Percentiles rank a stretch among this genome's conserved stretches.
Conservation (phyloP, 2,888 invertebrate genomes). For the Zygothrica quintamaculata region DNA sequence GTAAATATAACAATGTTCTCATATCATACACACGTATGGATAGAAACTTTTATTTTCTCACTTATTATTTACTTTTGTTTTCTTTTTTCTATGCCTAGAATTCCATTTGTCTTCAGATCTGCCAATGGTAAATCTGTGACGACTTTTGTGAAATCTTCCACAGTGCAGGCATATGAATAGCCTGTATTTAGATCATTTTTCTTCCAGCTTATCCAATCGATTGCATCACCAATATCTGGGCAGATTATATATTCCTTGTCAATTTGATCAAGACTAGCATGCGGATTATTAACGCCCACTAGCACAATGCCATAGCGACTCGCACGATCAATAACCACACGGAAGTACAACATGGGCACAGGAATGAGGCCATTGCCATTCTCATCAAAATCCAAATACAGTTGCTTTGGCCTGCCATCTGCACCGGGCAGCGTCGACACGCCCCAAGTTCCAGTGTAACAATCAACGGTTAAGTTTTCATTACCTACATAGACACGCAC, state of each 20-base stretch:
- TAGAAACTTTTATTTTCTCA: too few species aligned
- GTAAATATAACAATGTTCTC: too few species aligned
- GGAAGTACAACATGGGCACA: constrained; percentile 86
- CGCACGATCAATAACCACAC: constrained; percentile 85
- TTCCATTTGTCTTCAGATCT: constrained; percentile 58
- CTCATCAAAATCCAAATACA: constrained; percentile 82
- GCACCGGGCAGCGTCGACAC: constrained; percentile 85
- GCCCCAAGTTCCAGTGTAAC: constrained; percentile 87
- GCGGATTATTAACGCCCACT: constrained; percentile 85
- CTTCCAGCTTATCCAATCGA: constrained; percentile 77
- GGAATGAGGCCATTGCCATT: constrained; percentile 84
- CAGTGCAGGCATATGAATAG: constrained; percentile 79
- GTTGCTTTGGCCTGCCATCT: constrained; percentile 73
- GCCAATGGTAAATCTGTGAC: constrained; percentile 71
- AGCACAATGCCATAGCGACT: constrained; percentile 85
- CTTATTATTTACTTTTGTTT: too few species aligned
- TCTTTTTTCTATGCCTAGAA: constrained; percentile 60
- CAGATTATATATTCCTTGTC: constrained; percentile 73
- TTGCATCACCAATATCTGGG: constrained; percentile 69
- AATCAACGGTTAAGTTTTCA: constrained; percentile 81
- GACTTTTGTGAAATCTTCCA: constrained; percentile 69
- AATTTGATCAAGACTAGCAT: constrained; percentile 70
- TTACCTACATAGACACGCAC: constrained; percentile 84
- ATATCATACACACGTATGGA: too few species aligned
- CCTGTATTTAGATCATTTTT: constrained; percentile 70